Percentiles rank a stretch among this genome's conserved stretches.
Conservation (phyloP, 2,113 vertebrate species). For the Amphilophus citrinellus region DNA sequence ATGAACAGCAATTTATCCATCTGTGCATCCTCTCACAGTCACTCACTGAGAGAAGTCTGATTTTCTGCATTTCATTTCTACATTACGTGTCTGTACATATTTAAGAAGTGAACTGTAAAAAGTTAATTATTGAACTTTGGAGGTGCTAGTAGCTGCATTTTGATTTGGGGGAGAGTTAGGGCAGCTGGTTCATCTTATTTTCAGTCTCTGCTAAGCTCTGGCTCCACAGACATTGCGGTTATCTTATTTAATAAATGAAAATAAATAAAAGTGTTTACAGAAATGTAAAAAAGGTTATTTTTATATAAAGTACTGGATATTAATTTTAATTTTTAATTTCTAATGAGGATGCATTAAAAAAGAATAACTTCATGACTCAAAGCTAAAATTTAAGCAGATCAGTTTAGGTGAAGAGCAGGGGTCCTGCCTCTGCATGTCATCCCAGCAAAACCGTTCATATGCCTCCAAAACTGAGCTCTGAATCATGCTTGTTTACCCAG, state of each 20-base stretch:
- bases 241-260: background rate
- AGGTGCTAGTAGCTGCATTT: background rate
- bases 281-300: background rate
- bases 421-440: too few species aligned
- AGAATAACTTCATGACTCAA: background rate
- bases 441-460: background rate
- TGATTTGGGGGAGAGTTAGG: background rate
- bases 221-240: too few species aligned
- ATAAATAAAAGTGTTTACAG: background rate
- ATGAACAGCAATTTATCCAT: background rate
- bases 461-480: background rate
- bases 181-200: too few species aligned
- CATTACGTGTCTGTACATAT: background rate
- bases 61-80: background rate
- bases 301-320: background rate
- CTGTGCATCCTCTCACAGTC: background rate
- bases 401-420: background rate
- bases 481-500: background rate
- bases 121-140: background rate
- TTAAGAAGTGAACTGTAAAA: background rate
- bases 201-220: too few species aligned
- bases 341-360: background rate
- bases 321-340: background rate
- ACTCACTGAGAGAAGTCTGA: background rate
- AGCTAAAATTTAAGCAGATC: background rate